These are phyloP conservation scores for Euglossa dilemma DNA, from an alignment of 1,140 invertebrate genomes.

Conservation along the genomic window DNA sequence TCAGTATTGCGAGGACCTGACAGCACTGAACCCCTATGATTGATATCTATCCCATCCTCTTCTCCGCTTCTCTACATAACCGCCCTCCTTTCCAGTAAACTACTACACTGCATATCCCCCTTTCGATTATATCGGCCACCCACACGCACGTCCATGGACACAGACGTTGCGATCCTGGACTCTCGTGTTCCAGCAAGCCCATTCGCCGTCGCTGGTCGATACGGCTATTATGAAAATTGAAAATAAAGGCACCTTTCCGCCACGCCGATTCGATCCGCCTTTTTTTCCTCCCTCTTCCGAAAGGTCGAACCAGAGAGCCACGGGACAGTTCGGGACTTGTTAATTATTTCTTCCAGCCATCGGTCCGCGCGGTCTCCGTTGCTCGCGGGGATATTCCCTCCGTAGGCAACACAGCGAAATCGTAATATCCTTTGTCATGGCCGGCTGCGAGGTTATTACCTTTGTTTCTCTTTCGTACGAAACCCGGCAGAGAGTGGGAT, in stretches of 20 bases:
- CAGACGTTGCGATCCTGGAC: neutral
- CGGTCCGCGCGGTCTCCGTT: neutral
- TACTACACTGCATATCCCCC: constrained; percentile 47
- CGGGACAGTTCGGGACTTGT: constrained; percentile 8
- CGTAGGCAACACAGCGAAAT: neutral
- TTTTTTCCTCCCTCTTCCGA: neutral
- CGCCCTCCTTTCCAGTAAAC: constrained; percentile 33
- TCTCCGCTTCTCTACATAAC: constrained; percentile 24
- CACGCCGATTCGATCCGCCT: constrained; percentile 27
- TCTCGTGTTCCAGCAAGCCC: constrained; percentile 30
- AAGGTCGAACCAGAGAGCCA: neutral
- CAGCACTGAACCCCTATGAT: constrained; percentile 70
- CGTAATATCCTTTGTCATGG: constrained; percentile 41
- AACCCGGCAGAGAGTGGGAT: neutral
- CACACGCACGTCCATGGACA: neutral
- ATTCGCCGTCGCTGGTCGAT: constrained; percentile 44
- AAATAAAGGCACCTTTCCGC: constrained; percentile 61
- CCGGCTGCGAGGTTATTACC: neutral
- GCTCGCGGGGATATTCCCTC: constrained; percentile 9
- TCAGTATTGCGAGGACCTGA: constrained; percentile 57
- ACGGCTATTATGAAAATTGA: constrained; percentile 68
- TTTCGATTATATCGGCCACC: constrained; percentile 61
- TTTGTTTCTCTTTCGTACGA: constrained; percentile 29
- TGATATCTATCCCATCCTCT: constrained; percentile 65
- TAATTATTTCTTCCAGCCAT: constrained; percentile 40